These are phyloP conservation scores for Cynocephalus volans DNA, from an alignment of 2,113 vertebrate species.

Conservation along the genomic window DNA sequence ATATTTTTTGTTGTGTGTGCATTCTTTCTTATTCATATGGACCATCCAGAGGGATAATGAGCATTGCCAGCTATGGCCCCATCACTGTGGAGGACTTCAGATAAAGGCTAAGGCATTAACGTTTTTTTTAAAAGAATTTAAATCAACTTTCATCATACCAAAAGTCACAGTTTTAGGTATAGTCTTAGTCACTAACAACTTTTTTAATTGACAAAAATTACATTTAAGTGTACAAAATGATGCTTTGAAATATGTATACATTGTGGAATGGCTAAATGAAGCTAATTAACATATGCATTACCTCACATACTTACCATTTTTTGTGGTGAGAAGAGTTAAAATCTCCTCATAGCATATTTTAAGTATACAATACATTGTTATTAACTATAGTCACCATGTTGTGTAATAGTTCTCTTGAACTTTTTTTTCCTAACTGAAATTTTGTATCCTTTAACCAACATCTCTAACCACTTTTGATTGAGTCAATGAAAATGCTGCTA, in stretches of 20 bases:
- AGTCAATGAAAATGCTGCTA: neutral
- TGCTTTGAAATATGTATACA: neutral
- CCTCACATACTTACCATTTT: neutral
- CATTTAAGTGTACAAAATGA: neutral
- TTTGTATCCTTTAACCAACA: neutral
- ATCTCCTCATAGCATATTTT: neutral
- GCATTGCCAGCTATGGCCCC: neutral
- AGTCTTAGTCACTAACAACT: neutral
- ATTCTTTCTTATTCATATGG: conserved; percentile 20
- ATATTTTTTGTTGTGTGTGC: neutral
- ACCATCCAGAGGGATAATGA: neutral
- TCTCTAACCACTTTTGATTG: neutral
- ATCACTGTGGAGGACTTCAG: neutral
- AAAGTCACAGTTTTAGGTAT: neutral
- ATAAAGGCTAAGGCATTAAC: neutral
- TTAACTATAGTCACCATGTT: neutral
- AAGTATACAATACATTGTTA: neutral
- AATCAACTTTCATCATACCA: neutral
- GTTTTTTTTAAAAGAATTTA: neutral
- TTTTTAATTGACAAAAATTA: neutral
- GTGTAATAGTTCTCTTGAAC: neutral
- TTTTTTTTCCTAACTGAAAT: neutral
- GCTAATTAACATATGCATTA: neutral
- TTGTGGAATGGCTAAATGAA: neutral
- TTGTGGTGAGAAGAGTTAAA: neutral